Percentiles rank a stretch among this genome's conserved stretches.
Conservation (phyloP, 2,888 invertebrate species). For the Invenusta paracnida region DNA sequence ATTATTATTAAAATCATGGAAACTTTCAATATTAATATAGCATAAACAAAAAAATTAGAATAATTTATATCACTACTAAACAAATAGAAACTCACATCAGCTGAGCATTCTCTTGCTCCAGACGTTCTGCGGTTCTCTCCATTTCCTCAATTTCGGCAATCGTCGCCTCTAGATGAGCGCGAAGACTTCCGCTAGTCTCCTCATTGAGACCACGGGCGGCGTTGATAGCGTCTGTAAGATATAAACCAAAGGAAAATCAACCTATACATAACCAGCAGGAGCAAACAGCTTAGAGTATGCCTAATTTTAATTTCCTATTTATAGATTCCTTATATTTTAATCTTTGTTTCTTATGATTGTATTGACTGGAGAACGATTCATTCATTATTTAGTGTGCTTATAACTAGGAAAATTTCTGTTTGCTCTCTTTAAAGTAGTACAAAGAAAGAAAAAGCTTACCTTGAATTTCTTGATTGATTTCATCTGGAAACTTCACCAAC, state of each 20-base stretch:
- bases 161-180: constrained; percentile 51
- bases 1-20: too few species aligned
- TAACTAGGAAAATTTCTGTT: too few species aligned
- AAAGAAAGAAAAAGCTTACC: constrained; percentile 49
- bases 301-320: not conserved
- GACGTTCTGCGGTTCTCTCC: constrained; percentile 50
- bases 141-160: constrained; percentile 52
- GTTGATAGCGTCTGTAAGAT: constrained; percentile 56
- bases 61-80: too few species aligned
- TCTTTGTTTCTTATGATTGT: too few species aligned
- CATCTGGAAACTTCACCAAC: constrained; percentile 53
- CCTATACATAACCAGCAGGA: too few species aligned
- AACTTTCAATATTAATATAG: too few species aligned
- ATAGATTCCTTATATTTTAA: too few species aligned
- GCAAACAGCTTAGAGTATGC: not conserved
- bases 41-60: not conserved
- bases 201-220: constrained; percentile 57
- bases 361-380: too few species aligned
- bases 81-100: constrained; percentile 56
- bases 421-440: too few species aligned
- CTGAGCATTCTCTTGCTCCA: constrained; percentile 55
- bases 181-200: constrained; percentile 51
- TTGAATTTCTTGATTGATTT: constrained; percentile 55
- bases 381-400: too few species aligned
- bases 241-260: too few species aligned